phyloP scores from a whole-genome alignment of 2,113 vertebrate species.

The Tragelaphus imberbis region DNA sequence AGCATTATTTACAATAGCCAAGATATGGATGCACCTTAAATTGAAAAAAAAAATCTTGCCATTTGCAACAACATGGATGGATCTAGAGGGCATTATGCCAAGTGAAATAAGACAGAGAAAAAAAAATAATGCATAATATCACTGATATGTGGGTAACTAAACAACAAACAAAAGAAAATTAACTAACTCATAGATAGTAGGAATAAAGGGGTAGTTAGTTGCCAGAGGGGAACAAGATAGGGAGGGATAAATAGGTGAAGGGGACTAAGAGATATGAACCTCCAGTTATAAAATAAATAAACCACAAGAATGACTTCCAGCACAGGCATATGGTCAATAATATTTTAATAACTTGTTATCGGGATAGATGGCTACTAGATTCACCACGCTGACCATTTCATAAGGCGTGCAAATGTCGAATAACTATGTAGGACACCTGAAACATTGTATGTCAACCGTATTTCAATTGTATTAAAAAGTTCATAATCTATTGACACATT shows the following conservation, averaged over 20 bases:
- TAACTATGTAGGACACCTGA: neutral
- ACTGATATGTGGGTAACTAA: neutral
- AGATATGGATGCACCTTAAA: neutral
- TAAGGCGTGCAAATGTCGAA: fast-evolving
- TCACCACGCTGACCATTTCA: neutral
- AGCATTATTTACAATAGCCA: neutral
- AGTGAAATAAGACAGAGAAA: neutral
- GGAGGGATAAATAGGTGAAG: neutral
- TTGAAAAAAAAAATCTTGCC: neutral
- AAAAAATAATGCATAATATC: neutral
- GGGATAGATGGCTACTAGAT: neutral
- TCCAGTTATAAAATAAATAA: neutral
- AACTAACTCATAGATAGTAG: neutral
- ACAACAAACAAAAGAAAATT: neutral
- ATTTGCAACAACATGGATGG: neutral
- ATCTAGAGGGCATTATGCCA: neutral
- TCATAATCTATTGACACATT: neutral
- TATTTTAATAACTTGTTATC: neutral
- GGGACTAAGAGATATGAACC: neutral
- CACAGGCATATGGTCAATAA: neutral
- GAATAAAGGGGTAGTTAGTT: neutral
- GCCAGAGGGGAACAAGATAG: neutral
- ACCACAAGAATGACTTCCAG: neutral
- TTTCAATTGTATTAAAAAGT: neutral
- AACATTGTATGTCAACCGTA: neutral